Conservation (phyloP, 2,113 vertebrate species). For the Chiloscyllium plagiosum region DNA sequence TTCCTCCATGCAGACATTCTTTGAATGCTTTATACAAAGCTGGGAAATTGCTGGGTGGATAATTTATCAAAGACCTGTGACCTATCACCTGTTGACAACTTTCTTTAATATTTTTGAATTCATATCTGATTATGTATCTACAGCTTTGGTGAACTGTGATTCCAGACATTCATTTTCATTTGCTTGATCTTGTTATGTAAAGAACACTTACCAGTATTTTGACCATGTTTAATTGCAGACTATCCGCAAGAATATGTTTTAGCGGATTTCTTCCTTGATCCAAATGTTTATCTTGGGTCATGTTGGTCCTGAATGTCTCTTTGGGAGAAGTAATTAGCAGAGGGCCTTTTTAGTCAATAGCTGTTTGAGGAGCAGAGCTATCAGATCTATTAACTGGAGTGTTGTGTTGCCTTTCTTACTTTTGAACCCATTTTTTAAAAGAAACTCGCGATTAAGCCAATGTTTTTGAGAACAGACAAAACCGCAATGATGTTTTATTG, state of each 20-base stretch:
- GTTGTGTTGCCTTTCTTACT: not conserved
- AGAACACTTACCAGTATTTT: not conserved
- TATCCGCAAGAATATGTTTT: not conserved
- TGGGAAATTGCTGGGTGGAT: not conserved
- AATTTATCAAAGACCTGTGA: not conserved
- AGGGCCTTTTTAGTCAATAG: not conserved
- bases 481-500: constrained; percentile 14
- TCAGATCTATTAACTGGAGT: not conserved
- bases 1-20: not conserved
- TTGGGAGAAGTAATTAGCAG: not conserved
- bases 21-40: not conserved
- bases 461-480: constrained; percentile 30
- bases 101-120: not conserved
- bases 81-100: not conserved
- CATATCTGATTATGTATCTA: not conserved
- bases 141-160: not conserved
- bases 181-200: not conserved
- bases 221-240: not conserved
- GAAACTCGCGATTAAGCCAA: not conserved
- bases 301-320: not conserved
- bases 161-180: not conserved
- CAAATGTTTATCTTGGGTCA: not conserved
- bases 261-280: not conserved
- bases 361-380: not conserved
- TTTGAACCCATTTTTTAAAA: not conserved